A percentile compares a stretch with the other conserved stretches of the same genome.
Evolutionary conservation across 92 coral and sea anemone genomes (phyloP).

Genomic region (Pocillopora grandis): DNA sequence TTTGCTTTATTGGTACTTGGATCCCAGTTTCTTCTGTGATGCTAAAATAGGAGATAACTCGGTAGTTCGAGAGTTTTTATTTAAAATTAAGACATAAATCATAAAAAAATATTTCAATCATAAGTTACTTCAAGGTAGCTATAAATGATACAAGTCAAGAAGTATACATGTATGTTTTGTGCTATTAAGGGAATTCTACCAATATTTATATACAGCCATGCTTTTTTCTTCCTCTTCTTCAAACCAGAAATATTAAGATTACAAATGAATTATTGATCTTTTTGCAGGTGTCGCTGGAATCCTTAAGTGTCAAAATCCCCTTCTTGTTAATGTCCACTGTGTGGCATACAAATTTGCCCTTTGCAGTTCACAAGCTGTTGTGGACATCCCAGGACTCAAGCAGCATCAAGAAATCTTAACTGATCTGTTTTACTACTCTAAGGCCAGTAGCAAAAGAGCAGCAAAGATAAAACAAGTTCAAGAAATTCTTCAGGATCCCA

Average conservation of each 20-base stretch:
- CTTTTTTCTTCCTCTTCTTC: constrained; percentile 6
- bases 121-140: constrained; percentile 9
- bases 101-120: not conserved
- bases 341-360: too few species aligned
- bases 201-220: constrained; percentile 7
- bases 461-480: too few species aligned
- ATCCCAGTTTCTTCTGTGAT: constrained; percentile 13
- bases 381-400: too few species aligned
- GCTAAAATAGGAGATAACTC: constrained; percentile 17
- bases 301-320: too few species aligned
- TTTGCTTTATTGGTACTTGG: constrained; percentile 24
- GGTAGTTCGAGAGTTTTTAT: constrained; percentile 9
- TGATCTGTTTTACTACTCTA: too few species aligned
- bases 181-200: constrained; percentile 1
- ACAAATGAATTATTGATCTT: not conserved
- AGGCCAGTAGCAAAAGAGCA: too few species aligned
- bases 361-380: too few species aligned
- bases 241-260: not conserved
- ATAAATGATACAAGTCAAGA: constrained; percentile 6
- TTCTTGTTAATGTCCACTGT: too few species aligned
- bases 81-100: not conserved
- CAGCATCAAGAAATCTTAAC: too few species aligned
- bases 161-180: constrained; percentile 3
- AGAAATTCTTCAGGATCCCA: too few species aligned
- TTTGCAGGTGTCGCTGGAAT: too few species aligned